Evolutionary conservation across 2,888 invertebrate species (phyloP), one percentile per base, ranked within the genome.

Genomic region (Plagiodera versicolora): DNA sequence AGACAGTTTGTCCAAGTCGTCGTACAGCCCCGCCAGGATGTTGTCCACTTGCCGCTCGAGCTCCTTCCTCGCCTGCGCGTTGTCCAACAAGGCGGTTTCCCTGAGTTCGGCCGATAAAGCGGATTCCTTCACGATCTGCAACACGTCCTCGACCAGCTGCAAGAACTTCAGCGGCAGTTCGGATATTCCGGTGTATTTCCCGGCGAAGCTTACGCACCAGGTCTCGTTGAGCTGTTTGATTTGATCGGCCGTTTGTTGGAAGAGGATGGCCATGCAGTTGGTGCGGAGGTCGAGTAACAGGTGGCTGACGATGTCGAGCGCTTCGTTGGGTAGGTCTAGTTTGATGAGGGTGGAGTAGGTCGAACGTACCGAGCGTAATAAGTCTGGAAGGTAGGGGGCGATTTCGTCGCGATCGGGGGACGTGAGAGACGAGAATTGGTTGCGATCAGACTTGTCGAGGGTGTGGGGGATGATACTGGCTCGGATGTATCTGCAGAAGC

Each of bases 251-350:
- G 94, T 89, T 72, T 94, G 91, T 73, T 91, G 91, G 59, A 97
- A 89, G 66, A 95, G 86, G 63, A 90, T 89, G 8, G 88, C 86
- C 84, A 96, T 89, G 69, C 95, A 94, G 78, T 93, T 90, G 58
- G 93, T 84, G 66, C 95, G 87, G 72, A 96, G 86, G 77, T 96
- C 94, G 77, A 94, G 89, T 67, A 95, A 89, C 46, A 96, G 85
- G 67, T 87, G 87, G 73, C 92, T 90, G 53, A 97, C 88, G 61
- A 94, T 88, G 70, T 92, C 92, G 56, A 95, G 82, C 3, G 94
- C 93, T 80, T 96, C 95, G 56, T 89, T 89, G 0, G 95, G 95
- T 60, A 96, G 82, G 79, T 97, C 96, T 35, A 95, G 82, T 61
- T 90, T 88, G 67, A 94, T 88, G 18, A 97, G 81, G 4, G 89